Base-by-base conservation (phyloP, 2,113 vertebrate genomes). In the Melanerpes formicivorus region DNA sequence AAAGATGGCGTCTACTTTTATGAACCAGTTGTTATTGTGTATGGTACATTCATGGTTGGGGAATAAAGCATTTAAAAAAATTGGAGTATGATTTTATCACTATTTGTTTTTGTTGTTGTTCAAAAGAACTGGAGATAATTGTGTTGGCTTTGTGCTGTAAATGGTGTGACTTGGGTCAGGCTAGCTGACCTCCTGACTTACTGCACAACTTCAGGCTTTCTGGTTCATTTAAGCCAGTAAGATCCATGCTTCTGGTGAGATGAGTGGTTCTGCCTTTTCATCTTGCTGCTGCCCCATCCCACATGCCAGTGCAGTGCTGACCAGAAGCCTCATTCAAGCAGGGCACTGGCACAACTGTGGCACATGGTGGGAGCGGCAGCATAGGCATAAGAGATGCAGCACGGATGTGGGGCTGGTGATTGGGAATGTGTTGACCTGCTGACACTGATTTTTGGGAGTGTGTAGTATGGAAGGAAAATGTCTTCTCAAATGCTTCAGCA, bases 1-100 rank as follows among this genome's bases (percentile, higher is more conserved):
- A 46, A 80, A 88, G 78, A 88, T 67, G 50, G 37, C 58, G 32
- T 25, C 30, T 6, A 10, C 82, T 78, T 93, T 86, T 82, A 64
- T 21, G 34, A 73, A 85, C 27, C 58, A 46, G n/a, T 72, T 94
- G 55, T 83, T 88, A 71, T 74, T 96, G 93, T 87, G 73, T 81
- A 32, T 26, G 55, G 62, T 79, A 40, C 44, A 91, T 96, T 8
- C 10, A 63, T 66, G 59, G 84, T 82, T 63, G 60, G 67, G 80
- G 90, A 95, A 79, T 79, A 95, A 95, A 97, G 50, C 92, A 80
- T 52, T 52, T 7, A 82, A 77, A 77, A 90, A 48, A 76, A 72
- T 44, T 55, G 66, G 78, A 82, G 86, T 40, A 44, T 7, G 30
- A 42, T 76, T 80, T 94, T 84, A 10, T 87, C 95, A 34, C 48